A percentile compares a stretch with the other conserved stretches of the same genome.
phyloP scores from a whole-genome alignment of 2,113 vertebrate genomes.

The Synodontis membranacea region DNA sequence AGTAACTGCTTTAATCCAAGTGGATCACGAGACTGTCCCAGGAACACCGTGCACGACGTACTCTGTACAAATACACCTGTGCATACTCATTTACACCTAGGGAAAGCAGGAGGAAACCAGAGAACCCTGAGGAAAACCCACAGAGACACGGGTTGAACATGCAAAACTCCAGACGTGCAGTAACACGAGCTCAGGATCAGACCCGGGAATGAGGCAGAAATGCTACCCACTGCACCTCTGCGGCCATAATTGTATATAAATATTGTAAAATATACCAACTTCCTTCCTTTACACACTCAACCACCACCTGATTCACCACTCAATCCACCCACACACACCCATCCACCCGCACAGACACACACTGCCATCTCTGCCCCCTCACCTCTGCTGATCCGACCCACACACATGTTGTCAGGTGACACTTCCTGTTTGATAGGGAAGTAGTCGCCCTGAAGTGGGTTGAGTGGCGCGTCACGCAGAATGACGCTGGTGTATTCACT shows the following conservation, averaged over 20 bases:
- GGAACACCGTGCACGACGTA: no score
- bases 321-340: constrained; percentile 8
- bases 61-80: neutral
- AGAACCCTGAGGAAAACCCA: neutral
- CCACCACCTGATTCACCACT: constrained; percentile 29
- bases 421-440: constrained; percentile 97
- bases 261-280: neutral
- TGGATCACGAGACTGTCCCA: neutral
- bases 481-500: constrained; percentile 88
- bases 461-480: constrained; percentile 85
- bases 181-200: neutral
- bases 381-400: constrained; percentile 96
- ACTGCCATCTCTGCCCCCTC: constrained; percentile 55
- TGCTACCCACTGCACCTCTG: neutral
- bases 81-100: neutral
- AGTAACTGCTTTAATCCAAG: neutral
- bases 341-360: neutral
- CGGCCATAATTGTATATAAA: neutral
- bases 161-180: neutral
- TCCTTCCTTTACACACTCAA: constrained; percentile 5
- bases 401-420: constrained; percentile 97
- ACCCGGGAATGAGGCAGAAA: neutral
- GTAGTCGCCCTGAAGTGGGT: constrained; percentile 86
- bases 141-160: neutral
- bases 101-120: neutral